Conservation (phyloP, 2,113 vertebrate genomes). For the Edolisoma coerulescens region DNA sequence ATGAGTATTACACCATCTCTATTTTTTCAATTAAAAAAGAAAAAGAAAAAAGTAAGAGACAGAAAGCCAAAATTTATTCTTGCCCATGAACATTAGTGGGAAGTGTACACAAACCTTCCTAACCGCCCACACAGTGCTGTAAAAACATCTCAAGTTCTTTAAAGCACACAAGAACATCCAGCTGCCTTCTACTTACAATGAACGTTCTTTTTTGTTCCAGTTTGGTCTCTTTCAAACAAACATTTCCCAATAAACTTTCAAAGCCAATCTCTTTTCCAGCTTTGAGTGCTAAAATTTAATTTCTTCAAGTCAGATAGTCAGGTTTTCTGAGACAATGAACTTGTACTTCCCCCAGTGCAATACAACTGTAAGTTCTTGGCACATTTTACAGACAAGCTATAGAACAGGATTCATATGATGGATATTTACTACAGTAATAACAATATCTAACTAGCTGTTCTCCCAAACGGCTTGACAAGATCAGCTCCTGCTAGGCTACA, state of each 20-base stretch:
- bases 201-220: background rate
- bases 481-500: background rate
- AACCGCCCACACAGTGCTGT: background rate
- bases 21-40: background rate
- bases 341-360: background rate
- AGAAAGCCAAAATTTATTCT: background rate
- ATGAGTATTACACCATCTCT: background rate
- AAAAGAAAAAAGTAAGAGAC: background rate
- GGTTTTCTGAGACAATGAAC: background rate
- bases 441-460: background rate
- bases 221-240: background rate
- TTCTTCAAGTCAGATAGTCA: background rate
- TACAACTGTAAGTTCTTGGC: background rate
- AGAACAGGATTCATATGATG: background rate
- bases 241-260: background rate
- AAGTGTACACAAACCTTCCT: background rate
- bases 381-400: background rate
- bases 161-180: conserved; percentile 21
- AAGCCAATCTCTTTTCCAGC: background rate
- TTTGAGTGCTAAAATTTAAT: background rate
- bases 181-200: conserved; percentile 18
- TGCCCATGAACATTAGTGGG: background rate
- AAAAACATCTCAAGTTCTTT: conserved; percentile 6
- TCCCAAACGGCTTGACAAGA: background rate
- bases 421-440: background rate